A percentile compares a stretch with the other conserved stretches of the same genome.
These are phyloP conservation scores for Leptobrachium leishanense DNA, from an alignment of 2,113 vertebrate species.

Conservation along the genomic window DNA sequence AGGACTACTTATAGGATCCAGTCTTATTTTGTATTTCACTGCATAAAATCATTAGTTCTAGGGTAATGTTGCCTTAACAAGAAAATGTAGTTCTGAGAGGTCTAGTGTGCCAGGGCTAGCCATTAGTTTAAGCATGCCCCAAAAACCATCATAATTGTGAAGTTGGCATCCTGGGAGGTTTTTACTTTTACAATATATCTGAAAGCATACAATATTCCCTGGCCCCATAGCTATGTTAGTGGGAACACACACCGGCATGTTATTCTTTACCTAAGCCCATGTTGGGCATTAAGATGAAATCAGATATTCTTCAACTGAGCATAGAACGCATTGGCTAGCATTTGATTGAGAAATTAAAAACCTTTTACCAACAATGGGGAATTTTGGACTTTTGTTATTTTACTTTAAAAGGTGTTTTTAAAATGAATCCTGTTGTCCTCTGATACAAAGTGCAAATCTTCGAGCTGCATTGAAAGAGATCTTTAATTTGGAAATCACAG, in stretches of 20 bases:
- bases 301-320: background rate
- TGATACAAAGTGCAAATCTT: background rate
- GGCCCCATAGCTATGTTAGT: background rate
- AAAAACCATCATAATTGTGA: no score
- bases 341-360: background rate
- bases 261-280: background rate
- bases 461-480: background rate
- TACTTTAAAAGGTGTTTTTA: background rate
- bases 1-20: no score
- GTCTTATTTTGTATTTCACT: no score
- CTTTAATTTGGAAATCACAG: conserved; percentile 30
- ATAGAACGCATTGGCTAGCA: background rate
- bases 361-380: background rate
- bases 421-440: background rate
- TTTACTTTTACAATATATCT: background rate
- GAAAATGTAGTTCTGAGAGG: no score
- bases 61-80: no score
- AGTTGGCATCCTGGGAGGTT: background rate
- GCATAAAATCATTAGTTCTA: no score
- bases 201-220: background rate
- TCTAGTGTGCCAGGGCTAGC: no score
- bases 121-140: no score
- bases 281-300: background rate
- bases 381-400: background rate
- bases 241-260: background rate